Base-by-base conservation (phyloP, 30 jellyfish, hydroid and myxozoan genomes). In the Catostylus mosaicus region DNA sequence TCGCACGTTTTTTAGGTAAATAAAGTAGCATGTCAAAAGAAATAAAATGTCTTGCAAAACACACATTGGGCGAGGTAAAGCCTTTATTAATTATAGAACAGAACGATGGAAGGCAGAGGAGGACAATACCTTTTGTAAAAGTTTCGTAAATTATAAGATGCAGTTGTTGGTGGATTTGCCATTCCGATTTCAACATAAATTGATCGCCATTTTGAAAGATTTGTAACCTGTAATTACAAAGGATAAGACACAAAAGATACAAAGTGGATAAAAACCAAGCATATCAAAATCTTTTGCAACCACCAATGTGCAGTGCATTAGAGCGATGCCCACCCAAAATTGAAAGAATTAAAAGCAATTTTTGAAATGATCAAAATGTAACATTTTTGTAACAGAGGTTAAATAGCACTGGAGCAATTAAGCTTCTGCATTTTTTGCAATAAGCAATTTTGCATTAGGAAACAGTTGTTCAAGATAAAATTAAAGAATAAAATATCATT, bases 161-260 rank as follows among this genome's bases (percentile, higher is more conserved):
- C 97, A 14, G 99, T 94, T 10, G 99, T 67, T 2, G 96, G 97
- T 4, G 94, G 87, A 54, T 81, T 94, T 22, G 96, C 67, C 65
- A 94, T 24, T 12, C 99, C 99, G 65, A 94, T 90, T 45, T 94
- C 93, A 26, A 80, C 62, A 77, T 94, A 94, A 38, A 94, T 71
- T 29, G 90, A 24, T 47, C 97, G 57, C 99, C 99, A 94, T 65
- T 94, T 95, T 38, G 94, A 68, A 11, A 34, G 78, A 70, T 82
- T 85, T 3, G 97, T 60, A 18, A 88, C 94, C 99, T 94, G 83
- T 9, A 27, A 59, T 1, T 50, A 70, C 35, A 27, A 9, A 4
- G 20, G 32, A 40, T 59, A 70, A 69, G 26, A n/a, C n/a, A n/a
- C n/a, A n/a, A 62, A 26, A 62, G 0, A 16, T 22, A n/a, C n/a